A percentile compares a stretch with the other conserved stretches of the same genome.
Conservation (phyloP, 2,113 vertebrate genomes). For the Pan paniscus region DNA sequence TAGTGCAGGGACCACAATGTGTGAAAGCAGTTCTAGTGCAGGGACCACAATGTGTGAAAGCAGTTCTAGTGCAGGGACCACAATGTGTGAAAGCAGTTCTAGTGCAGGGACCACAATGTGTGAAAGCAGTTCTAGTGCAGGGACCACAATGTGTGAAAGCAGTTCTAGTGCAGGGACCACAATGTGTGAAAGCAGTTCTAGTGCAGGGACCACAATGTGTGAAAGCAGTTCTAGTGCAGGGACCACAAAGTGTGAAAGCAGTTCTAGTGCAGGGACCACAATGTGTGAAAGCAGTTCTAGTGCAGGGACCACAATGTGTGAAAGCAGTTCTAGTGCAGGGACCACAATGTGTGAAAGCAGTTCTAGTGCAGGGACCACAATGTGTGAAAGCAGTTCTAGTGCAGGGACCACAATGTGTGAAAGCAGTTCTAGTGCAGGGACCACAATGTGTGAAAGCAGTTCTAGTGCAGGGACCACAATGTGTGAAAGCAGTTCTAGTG, state of each 20-base stretch:
- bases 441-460: not conserved
- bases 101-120: fast-evolving
- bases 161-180: not conserved
- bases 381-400: not conserved
- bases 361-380: not conserved
- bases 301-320: not conserved
- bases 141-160: not conserved
- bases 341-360: not conserved
- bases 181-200: not conserved
- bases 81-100: not conserved
- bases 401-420: not conserved
- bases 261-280: not conserved
- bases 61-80: not conserved
- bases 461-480: not conserved
- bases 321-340: not conserved
- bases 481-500: not conserved
- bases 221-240: not conserved
- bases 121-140: not conserved
- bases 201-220: fast-evolving
- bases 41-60: not conserved
- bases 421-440: not conserved
- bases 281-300: not conserved
- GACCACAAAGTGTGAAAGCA: not conserved
- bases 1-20: not conserved
- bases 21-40: not conserved